Percentiles rank a stretch among this genome's conserved stretches.
phyloP scores from a whole-genome alignment of 2,888 invertebrate genomes.

The Platypus cylindrus region DNA sequence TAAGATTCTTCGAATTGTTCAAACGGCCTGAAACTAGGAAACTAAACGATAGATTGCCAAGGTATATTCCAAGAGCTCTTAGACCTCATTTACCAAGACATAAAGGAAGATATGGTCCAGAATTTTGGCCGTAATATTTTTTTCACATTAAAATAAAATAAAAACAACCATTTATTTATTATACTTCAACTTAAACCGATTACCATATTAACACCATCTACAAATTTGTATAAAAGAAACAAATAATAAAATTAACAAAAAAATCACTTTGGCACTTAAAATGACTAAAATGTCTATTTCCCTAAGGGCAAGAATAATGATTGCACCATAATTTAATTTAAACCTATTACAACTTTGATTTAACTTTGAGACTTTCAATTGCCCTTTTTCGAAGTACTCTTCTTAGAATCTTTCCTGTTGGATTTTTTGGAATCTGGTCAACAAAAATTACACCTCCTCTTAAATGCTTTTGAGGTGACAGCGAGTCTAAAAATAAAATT shows the following conservation, averaged over 20 bases:
- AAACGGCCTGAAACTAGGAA: slow-evolving; percentile 48
- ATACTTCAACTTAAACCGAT: too few relatives aligned
- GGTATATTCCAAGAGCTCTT: slow-evolving; percentile 56
- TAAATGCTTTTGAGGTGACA: slow-evolving; percentile 49
- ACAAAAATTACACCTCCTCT: slow-evolving; percentile 56
- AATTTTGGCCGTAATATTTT: slow-evolving; percentile 47
- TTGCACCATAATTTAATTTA: too few relatives aligned
- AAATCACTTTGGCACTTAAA: too few relatives aligned
- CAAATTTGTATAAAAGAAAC: too few relatives aligned
- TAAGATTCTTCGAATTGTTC: slow-evolving; percentile 57
- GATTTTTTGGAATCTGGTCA: slow-evolving; percentile 52
- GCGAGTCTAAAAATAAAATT: slow-evolving; percentile 18
- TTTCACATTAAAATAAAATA: not conserved
- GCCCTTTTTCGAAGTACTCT: slow-evolving; percentile 41
- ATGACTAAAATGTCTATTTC: too few relatives aligned
- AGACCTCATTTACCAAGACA: slow-evolving; percentile 47
- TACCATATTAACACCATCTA: too few relatives aligned
- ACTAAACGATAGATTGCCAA: slow-evolving; percentile 52
- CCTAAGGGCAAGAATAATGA: too few relatives aligned
- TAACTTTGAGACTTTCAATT: slow-evolving; percentile 17
- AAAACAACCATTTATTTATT: too few relatives aligned
- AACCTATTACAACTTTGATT: slow-evolving; percentile 29
- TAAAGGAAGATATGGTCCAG: slow-evolving; percentile 51
- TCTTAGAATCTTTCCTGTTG: slow-evolving; percentile 56
- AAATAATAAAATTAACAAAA: too few relatives aligned